A percentile compares a stretch with the other conserved stretches of the same genome.
Conservation (phyloP, 2,888 invertebrate species). For the Stenolophus ochropezus region DNA sequence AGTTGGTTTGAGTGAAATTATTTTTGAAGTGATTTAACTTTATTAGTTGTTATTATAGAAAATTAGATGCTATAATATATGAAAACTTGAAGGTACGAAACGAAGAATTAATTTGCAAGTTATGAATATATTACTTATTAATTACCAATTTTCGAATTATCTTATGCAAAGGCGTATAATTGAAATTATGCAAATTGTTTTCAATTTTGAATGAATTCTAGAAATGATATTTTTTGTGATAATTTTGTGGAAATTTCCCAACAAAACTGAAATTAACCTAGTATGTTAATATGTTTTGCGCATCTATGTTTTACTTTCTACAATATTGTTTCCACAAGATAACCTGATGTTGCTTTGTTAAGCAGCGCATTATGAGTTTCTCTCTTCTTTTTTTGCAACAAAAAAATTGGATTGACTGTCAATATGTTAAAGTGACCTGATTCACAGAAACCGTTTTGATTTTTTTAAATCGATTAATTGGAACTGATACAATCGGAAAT, state of each 20-base stretch:
- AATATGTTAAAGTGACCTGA: not conserved
- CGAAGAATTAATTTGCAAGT: not conserved
- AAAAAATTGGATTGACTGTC: not conserved
- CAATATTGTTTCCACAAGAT: constrained; percentile 2
- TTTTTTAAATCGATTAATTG: constrained; percentile 1
- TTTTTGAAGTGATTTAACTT: no score
- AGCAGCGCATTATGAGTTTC: not conserved
- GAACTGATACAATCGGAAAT: constrained; percentile 9
- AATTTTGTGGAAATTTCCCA: not conserved
- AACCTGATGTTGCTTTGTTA: not conserved
- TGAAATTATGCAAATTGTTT: constrained; percentile 28
- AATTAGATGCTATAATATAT: not conserved
- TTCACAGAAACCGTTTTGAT: not conserved
- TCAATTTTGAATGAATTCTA: not conserved
- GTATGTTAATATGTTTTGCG: not conserved
- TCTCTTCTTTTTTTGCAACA: not conserved
- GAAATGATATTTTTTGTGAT: not conserved
- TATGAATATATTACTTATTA: constrained; percentile 13
- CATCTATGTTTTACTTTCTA: constrained; percentile 17
- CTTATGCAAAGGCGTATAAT: not conserved
- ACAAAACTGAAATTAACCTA: constrained; percentile 8
- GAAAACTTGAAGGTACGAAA: not conserved
- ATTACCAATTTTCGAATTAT: not conserved
- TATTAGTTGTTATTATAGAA: not conserved
- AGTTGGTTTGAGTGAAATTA: no score